phyloP scores from a whole-genome alignment of 2,797 vertebrate species.

The Sebastes taczanowskii region DNA sequence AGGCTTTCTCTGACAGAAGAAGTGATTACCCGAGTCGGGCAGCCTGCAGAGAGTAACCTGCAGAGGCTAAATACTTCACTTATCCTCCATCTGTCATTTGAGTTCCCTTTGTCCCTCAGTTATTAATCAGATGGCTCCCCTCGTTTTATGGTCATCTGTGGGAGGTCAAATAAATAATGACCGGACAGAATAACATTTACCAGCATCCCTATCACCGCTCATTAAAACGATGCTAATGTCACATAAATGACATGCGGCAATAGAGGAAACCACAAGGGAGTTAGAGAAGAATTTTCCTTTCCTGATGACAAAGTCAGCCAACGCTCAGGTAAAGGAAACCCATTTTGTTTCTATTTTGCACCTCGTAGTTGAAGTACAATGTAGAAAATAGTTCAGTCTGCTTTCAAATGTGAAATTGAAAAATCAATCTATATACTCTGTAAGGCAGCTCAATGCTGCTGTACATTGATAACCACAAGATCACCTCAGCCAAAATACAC shows the following conservation, averaged over 20 bases:
- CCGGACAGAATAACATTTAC: conserved; percentile 4
- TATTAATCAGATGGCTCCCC: conserved; percentile 56
- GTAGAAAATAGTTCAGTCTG: neutral
- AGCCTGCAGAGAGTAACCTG: conserved; percentile 52
- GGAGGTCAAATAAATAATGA: conserved; percentile 53
- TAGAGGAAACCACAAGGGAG: neutral
- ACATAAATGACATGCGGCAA: neutral
- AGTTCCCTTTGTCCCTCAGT: conserved; percentile 54
- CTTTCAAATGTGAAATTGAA: conserved; percentile 40
- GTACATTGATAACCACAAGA: conserved; percentile 14
- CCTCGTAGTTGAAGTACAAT: neutral
- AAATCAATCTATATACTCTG: conserved; percentile 16
- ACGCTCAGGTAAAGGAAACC: neutral
- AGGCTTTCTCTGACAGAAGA: conserved; percentile 26
- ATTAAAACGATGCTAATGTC: neutral
- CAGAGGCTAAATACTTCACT: conserved; percentile 64
- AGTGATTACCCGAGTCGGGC: conserved; percentile 39
- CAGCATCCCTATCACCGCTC: neutral
- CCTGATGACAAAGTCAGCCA: neutral
- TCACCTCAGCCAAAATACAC: conserved; percentile 15
- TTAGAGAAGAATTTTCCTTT: neutral
- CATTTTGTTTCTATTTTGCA: neutral
- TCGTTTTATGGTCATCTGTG: conserved; percentile 34
- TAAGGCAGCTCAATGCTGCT: neutral
- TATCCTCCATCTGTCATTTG: conserved; percentile 62